Evolutionary conservation across 23 tunicate genomes (phyloP).

Genomic region (Halocynthia aurantium): DNA sequence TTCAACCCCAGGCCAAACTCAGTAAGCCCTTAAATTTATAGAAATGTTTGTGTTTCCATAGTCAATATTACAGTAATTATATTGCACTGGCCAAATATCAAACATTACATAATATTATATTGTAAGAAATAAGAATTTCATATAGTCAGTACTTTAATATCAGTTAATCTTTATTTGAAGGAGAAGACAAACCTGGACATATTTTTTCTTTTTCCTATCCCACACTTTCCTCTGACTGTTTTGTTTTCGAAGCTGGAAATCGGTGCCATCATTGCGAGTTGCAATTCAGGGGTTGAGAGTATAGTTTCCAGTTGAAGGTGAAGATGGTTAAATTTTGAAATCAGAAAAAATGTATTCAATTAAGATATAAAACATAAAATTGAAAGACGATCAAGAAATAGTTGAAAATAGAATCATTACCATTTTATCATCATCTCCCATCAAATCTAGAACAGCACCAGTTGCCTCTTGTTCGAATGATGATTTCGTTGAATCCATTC

Average conservation of each 20-base stretch:
- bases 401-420: slow-evolving; percentile 15
- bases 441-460: slow-evolving; percentile 52
- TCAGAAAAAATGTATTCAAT: too few species aligned
- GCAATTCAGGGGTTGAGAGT: too few species aligned
- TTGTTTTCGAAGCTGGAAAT: slow-evolving; percentile 56
- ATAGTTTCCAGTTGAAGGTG: too few species aligned
- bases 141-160: not conserved
- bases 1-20: too few species aligned
- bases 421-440: slow-evolving; percentile 80
- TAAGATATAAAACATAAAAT: too few species aligned
- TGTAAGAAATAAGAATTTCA: not conserved
- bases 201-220: slow-evolving; percentile 91
- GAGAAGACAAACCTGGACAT: slow-evolving; percentile 45
- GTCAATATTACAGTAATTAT: too few species aligned
- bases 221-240: slow-evolving; percentile 68
- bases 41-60: too few species aligned
- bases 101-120: not conserved
- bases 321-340: too few species aligned
- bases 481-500: slow-evolving; percentile 29
- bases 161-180: not conserved
- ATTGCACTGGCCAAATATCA: too few species aligned
- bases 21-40: too few species aligned
- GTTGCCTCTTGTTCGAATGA: slow-evolving; percentile 65
- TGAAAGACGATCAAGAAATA: not conserved
- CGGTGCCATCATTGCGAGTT: too few species aligned